A percentile compares a stretch with the other conserved stretches of the same genome.
phyloP scores from a whole-genome alignment of 2,888 invertebrate species.

The Drosophila lacicola region DNA sequence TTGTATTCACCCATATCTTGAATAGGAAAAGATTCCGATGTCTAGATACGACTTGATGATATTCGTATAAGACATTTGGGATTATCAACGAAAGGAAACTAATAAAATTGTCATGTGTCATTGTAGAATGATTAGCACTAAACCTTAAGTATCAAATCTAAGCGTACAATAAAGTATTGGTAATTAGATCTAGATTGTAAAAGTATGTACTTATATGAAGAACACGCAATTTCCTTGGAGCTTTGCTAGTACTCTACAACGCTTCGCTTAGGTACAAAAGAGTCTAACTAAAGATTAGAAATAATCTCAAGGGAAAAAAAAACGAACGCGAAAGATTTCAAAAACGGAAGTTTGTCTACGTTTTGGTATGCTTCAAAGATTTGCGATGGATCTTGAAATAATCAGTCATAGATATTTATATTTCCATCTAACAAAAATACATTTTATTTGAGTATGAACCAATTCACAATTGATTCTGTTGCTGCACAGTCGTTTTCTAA shows the following conservation, averaged over 20 bases:
- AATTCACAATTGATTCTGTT: no score
- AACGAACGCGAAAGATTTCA: not conserved
- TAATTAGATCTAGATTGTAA: slow-evolving; percentile 50
- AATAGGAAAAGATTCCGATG: not conserved
- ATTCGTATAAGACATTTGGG: no score
- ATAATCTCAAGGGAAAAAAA: slow-evolving; percentile 23
- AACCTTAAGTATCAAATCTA: slow-evolving; percentile 27
- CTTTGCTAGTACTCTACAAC: not conserved
- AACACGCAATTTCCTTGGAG: slow-evolving; percentile 33
- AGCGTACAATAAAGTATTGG: slow-evolving; percentile 15
- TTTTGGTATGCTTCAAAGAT: not conserved
- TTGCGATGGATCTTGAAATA: not conserved
- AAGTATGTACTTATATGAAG: slow-evolving; percentile 35
- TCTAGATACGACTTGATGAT: not conserved
- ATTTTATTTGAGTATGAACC: no score
- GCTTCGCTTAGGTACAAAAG: not conserved
- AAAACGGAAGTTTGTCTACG: slow-evolving; percentile 9
- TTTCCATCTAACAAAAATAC: not conserved
- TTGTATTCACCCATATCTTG: no score
- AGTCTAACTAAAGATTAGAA: slow-evolving; percentile 26
- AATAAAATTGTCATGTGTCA: slow-evolving; percentile 10
- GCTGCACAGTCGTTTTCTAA: no score
- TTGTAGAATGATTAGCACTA: slow-evolving; percentile 8
- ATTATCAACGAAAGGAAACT: not conserved
- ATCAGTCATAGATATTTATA: not conserved